A percentile compares a stretch with the other conserved stretches of the same genome.
phyloP scores from a whole-genome alignment of 1,140 invertebrate genomes.

The Drosophila burlai region DNA sequence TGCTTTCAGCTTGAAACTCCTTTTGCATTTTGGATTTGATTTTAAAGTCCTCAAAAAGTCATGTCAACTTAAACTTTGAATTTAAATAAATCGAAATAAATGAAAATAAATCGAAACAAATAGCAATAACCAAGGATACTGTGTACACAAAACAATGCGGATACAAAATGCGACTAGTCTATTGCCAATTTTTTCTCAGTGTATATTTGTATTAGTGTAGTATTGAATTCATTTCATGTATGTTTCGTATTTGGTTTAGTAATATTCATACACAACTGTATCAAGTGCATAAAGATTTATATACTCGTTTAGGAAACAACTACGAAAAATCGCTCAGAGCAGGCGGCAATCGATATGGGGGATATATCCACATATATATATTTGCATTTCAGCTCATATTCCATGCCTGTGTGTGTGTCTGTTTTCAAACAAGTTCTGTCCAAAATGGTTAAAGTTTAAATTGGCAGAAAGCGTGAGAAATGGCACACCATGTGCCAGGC shows the following conservation, averaged over 20 bases:
- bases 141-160: constrained; percentile 36
- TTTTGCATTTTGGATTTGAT: background rate
- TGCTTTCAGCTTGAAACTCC: background rate
- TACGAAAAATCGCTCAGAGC: constrained; percentile 67
- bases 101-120: constrained; percentile 26
- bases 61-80: constrained; percentile 1
- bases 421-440: constrained; percentile 65
- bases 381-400: constrained; percentile 6
- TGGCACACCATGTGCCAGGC: constrained; percentile 64
- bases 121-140: constrained; percentile 17
- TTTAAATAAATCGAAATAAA: background rate
- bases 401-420: background rate
- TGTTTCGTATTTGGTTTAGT: constrained; percentile 65
- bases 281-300: constrained; percentile 61
- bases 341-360: constrained; percentile 34
- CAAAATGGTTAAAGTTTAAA: constrained; percentile 66
- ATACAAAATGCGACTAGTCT: constrained; percentile 78
- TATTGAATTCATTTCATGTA: constrained; percentile 45
- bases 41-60: background rate
- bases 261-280: constrained; percentile 67
- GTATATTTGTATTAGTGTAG: constrained; percentile 82
- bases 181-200: constrained; percentile 85
- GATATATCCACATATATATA: background rate
- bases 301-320: constrained; percentile 46
- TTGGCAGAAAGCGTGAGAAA: constrained; percentile 70